phyloP scores from a whole-genome alignment of 2,797 vertebrate genomes.

The Discoglossus pictus region DNA sequence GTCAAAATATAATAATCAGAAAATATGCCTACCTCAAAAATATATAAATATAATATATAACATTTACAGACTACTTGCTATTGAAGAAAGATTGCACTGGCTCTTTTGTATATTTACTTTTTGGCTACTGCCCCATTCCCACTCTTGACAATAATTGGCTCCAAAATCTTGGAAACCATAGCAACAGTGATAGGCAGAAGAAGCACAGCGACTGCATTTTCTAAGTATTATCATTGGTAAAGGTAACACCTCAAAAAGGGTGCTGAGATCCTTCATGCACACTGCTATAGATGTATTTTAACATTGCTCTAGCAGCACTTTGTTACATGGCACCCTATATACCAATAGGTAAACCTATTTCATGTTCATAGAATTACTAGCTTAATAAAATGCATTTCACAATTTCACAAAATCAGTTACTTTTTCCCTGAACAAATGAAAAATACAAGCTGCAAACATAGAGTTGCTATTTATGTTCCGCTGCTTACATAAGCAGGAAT shows the following conservation, averaged over 20 bases:
- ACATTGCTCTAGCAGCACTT: neutral
- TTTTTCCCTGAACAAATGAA: constrained; percentile 12
- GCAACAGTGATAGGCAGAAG: constrained; percentile 36
- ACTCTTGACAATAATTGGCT: constrained; percentile 47
- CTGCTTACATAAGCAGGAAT: constrained; percentile 24
- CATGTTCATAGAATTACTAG: no score
- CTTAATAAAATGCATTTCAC: no score
- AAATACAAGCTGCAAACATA: neutral
- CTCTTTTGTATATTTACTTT: constrained; percentile 17
- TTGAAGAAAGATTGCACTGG: neutral
- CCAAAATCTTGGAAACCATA: constrained; percentile 44
- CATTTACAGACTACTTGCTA: neutral
- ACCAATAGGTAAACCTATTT: no score
- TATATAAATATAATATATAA: neutral
- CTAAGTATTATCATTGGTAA: constrained; percentile 35
- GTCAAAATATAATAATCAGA: no score
- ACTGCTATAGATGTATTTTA: neutral
- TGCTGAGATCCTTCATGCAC: neutral
- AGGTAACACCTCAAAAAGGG: constrained; percentile 17
- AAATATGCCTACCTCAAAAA: neutral
- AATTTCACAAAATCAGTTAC: neutral
- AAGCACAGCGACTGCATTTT: constrained; percentile 28
- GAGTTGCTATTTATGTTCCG: constrained; percentile 8
- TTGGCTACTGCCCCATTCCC: constrained; percentile 34
- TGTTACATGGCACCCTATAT: no score